Evolutionary conservation across 2,888 invertebrate genomes (phyloP).

Genomic region (Hipparchia sbordonii): DNA sequence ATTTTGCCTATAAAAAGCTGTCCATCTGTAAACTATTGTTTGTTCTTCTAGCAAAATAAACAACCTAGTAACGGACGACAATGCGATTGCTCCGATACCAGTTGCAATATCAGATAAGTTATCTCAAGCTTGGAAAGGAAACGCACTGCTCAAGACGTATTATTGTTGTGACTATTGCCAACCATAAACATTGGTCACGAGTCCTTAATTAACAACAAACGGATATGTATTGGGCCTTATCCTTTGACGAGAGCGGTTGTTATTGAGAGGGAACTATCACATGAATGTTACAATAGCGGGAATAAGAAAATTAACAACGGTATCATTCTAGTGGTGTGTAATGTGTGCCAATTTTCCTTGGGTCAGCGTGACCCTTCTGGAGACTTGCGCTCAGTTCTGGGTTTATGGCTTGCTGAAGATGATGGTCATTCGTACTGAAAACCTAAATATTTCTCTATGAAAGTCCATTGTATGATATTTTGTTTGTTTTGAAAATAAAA

Average conservation of each 20-base stretch:
- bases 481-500: too few species aligned
- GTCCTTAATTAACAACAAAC: constrained; percentile 70
- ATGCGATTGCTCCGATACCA: constrained; percentile 62
- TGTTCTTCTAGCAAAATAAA: constrained; percentile 31
- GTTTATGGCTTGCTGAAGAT: too few species aligned
- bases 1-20: too few species aligned
- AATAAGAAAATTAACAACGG: not conserved
- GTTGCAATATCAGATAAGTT: constrained; percentile 73
- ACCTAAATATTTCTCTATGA: too few species aligned
- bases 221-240: constrained; percentile 56
- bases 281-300: not conserved
- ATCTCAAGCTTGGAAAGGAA: constrained; percentile 61
- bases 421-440: too few species aligned
- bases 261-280: constrained; percentile 7
- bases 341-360: too few species aligned
- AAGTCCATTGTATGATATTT: too few species aligned
- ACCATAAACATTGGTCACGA: constrained; percentile 62
- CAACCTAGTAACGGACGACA: constrained; percentile 57
- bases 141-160: constrained; percentile 60
- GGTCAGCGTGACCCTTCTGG: too few species aligned
- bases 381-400: too few species aligned
- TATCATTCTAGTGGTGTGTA: not conserved
- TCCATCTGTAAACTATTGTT: constrained; percentile 11
- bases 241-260: constrained; percentile 31
- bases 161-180: constrained; percentile 70